Evolutionary conservation across 2,888 invertebrate genomes (phyloP), one percentile per base, ranked within the genome.

Genomic region (Melanargia galathea): DNA sequence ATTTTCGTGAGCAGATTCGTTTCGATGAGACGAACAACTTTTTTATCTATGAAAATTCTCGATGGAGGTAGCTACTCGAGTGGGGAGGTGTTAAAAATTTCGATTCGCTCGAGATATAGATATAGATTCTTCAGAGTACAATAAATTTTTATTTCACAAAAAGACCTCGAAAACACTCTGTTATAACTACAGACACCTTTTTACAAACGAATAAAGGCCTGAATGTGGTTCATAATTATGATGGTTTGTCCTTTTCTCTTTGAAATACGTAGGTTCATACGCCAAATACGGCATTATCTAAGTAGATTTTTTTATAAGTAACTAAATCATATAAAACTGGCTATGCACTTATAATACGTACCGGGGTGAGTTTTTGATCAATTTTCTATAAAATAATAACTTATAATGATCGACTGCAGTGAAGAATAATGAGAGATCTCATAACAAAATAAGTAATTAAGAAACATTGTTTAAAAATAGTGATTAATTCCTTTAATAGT

Each of bases 401-500:
- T 8, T 30, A 30, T 30, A 30, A 30, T 8, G n/a, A n/a, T 30
- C 7, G 40, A 18, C n/a, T 40, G 24, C 11, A 43, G 10, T 16
- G 2, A 6, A 43, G 16, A 43, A 24, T 26, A 55, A 55, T 35
- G 16, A 40, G 16, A 26, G 40, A 16, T 26, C 22, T 22, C 10
- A 54, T 22, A 54, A 30, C 1, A n/a, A 60, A 51, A 33, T 35
- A 33, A 52, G 11, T 24, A 16, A 64, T 60, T 56, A 67, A 48
- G 45, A 33, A 45, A 48, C 18, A 62, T 60, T 61, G 45, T 26
- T 54, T 58, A 60, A 61, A 60, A 57, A 52, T 46, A 24, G 43
- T 63, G 63, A 65, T 63, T 43, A 33, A 33, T 45, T 33, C 35
- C 45, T 46, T 49, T 45, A 51, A 65, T 46, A 35, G 54, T 38